Evolutionary conservation across 2,113 vertebrate genomes (phyloP), one percentile per base, ranked within the genome.

Genomic region (Panthera uncia): DNA sequence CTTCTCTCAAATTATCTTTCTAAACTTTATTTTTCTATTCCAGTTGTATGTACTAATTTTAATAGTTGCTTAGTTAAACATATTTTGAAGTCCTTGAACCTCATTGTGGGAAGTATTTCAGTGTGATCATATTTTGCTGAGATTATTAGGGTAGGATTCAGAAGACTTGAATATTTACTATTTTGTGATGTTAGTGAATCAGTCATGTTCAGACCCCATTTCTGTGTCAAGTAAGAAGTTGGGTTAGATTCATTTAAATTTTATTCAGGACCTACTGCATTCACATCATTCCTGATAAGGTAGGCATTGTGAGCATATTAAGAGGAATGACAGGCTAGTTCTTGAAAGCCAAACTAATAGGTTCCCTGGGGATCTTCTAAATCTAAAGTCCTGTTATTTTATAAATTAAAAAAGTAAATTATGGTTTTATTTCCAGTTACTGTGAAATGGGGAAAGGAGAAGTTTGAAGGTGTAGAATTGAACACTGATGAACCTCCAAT

Each of bases 361-460:
- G 31, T 83, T 65, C 29, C 36, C 27, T 89, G 48, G 84, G 66
- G 27, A 65, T 80, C 68, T 89, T 95, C 18, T 94, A 66, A 89
- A 55, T 89, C 27, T 73, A 50, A 97, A 88, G 41, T 93, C 21
- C 89, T 93, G 5, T 71, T 76, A 55, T 84, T 95, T 81, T 97
- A 18, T 86, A 92, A 92, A 45, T 89, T 57, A 89, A 84, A 95
- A 93, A n/a, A 63, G 63, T 83, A 52, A 96, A 57, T 93, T 69
- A 18, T 87, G 91, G 9, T 89, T 97, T 96, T 97, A 13, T 95
- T 98, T 97, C 55, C 98, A 99, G 99, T 99, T 86, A 99, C 99
- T 63, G 99, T 99, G 98, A 99, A 99, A 98, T 99, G 99, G 99
- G 99, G 99, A 97, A 99, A 99, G 99, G 99, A 99, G 99, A 99